These are phyloP conservation scores for Odontothrips loti DNA, from an alignment of 2,888 invertebrate species.

Conservation along the genomic window DNA sequence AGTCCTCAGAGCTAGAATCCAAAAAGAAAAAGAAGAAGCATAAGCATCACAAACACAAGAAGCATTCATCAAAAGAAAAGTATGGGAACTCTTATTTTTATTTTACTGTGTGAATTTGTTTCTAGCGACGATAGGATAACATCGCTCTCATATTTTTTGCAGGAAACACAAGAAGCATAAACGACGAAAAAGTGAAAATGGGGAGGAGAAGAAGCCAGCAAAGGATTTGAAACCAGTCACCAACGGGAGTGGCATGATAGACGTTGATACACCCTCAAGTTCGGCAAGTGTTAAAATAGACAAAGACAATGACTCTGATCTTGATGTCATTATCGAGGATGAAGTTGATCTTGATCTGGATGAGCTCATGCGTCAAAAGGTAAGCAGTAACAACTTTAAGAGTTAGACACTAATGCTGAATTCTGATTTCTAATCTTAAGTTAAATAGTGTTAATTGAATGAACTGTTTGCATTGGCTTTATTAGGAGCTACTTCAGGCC, in stretches of 20 bases:
- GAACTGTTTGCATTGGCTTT: constrained; percentile 29
- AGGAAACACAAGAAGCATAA: constrained; percentile 61
- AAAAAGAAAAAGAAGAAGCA: constrained; percentile 66
- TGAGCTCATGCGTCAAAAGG: constrained; percentile 86
- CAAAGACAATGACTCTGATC: constrained; percentile 59
- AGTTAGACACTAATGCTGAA: too few species aligned
- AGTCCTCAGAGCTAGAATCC: constrained; percentile 43
- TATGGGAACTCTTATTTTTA: constrained; percentile 33
- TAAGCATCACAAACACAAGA: constrained; percentile 55
- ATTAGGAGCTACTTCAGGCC: constrained; percentile 62
- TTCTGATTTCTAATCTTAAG: too few species aligned
- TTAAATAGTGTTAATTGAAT: constrained; percentile 29
- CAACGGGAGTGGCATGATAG: constrained; percentile 31
- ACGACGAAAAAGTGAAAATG: constrained; percentile 46
- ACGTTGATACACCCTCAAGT: not conserved
- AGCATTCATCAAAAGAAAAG: constrained; percentile 50
- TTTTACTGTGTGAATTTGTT: not conserved
- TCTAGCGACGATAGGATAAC: not conserved
- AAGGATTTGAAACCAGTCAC: constrained; percentile 39
- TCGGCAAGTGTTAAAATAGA: constrained; percentile 30
- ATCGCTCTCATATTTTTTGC: constrained; percentile 37
- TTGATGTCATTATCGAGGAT: constrained; percentile 67
- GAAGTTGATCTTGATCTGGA: constrained; percentile 77
- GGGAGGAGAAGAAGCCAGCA: constrained; percentile 45
- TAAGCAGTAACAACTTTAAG: constrained; percentile 43